A percentile compares a stretch with the other conserved stretches of the same genome.
phyloP scores from a whole-genome alignment of 1,140 invertebrate species.

The Aphelinus certus region DNA sequence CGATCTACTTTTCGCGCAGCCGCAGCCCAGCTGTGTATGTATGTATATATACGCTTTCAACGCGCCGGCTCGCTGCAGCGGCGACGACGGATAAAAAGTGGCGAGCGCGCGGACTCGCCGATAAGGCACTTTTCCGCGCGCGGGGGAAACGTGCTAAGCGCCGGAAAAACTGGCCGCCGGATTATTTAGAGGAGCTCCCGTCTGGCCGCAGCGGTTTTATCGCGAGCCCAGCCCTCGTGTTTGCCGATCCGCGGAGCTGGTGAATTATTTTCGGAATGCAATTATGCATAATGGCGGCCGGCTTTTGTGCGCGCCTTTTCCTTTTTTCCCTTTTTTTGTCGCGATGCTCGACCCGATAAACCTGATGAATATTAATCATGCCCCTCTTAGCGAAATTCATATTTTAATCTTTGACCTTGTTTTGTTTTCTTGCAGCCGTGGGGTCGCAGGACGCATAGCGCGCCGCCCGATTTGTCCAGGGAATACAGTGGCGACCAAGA shows the following conservation, averaged over 20 bases:
- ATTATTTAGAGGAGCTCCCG: constrained; percentile 1
- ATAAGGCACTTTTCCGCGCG: neutral
- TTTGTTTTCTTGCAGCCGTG: no score
- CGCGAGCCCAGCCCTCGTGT: no score
- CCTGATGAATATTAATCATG: neutral
- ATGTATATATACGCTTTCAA: no score
- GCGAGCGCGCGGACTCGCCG: neutral
- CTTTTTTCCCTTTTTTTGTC: no score
- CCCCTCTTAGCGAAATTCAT: neutral
- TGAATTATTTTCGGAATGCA: neutral
- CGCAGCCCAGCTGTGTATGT: neutral
- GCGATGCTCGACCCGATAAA: no score
- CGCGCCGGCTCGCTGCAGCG: neutral
- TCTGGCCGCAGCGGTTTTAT: no score
- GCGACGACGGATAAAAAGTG: neutral
- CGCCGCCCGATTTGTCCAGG: no score
- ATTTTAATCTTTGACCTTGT: no score
- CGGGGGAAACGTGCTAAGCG: neutral
- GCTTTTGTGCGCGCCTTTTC: no score
- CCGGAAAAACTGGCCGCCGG: neutral
- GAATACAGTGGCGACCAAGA: no score
- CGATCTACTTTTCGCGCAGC: neutral
- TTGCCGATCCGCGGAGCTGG: no score
- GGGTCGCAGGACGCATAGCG: no score
- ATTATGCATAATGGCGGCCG: neutral